phyloP scores from a whole-genome alignment of 2,888 invertebrate genomes.

The Tetragonula carbonaria region DNA sequence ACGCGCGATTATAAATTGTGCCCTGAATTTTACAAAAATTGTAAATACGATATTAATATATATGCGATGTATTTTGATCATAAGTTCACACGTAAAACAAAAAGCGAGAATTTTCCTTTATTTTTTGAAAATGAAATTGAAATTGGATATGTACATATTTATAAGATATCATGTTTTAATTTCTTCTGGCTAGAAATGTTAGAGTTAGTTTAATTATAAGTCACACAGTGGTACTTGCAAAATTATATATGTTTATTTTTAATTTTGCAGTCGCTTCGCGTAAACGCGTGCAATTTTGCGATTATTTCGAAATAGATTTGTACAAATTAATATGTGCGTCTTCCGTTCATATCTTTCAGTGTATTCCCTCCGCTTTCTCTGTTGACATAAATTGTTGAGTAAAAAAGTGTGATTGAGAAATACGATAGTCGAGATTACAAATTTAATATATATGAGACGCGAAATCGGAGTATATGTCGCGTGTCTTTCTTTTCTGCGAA shows the following conservation, averaged over 20 bases:
- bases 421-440: not conserved
- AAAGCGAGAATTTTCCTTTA: not conserved
- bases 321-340: conserved; percentile 17
- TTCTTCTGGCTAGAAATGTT: not conserved
- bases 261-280: conserved; percentile 7
- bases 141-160: not conserved
- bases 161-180: not conserved
- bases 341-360: conserved; percentile 47
- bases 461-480: conserved; percentile 49
- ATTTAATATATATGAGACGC: conserved; percentile 15
- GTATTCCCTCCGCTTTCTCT: conserved; percentile 53
- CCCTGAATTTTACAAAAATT: conserved; percentile 15
- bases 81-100: not conserved
- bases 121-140: not conserved
- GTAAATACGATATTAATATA: conserved; percentile 45
- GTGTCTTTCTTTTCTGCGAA: conserved; percentile 60
- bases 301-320: conserved; percentile 13
- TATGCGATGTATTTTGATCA: conserved; percentile 31
- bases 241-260: not conserved
- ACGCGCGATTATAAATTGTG: not conserved
- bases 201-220: not conserved
- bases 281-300: not conserved
- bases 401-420: conserved; percentile 7
- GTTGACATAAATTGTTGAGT: not conserved
- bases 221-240: not conserved